phyloP scores from a whole-genome alignment of 2,888 invertebrate genomes.

The Choreutis nemorana region DNA sequence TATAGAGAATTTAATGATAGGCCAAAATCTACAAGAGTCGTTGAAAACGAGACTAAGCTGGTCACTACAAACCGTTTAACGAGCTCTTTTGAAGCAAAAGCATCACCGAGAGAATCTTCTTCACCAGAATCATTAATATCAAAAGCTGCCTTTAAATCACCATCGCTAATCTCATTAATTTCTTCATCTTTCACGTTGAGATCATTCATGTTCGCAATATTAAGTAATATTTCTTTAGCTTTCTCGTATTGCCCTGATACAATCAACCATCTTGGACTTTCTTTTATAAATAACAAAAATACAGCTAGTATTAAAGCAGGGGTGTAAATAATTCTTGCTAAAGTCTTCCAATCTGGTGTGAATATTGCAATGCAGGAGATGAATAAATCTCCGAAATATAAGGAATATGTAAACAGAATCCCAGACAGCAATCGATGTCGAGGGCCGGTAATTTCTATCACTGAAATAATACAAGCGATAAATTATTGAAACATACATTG shows the following conservation, averaged over 20 bases:
- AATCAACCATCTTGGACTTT: conserved; percentile 46
- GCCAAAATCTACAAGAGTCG: conserved; percentile 45
- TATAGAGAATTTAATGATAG: conserved; percentile 34
- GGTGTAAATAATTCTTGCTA: conserved; percentile 31
- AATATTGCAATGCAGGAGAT: conserved; percentile 39
- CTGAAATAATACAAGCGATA: conserved; percentile 25
- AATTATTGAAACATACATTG: too few relatives aligned
- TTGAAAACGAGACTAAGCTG: conserved; percentile 38
- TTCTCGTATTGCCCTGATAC: conserved; percentile 30
- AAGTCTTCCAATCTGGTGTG: conserved; percentile 37
- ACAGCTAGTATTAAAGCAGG: conserved; percentile 31
- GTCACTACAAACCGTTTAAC: conserved; percentile 33
- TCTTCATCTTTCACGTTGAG: conserved; percentile 24
- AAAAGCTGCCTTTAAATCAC: conserved; percentile 28
- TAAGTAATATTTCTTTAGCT: conserved; percentile 31
- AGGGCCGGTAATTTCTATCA: conserved; percentile 44
- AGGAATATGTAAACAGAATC: conserved; percentile 38
- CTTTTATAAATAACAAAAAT: conserved; percentile 29
- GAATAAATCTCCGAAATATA: conserved; percentile 38
- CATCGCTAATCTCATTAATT: conserved; percentile 26
- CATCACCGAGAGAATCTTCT: conserved; percentile 31
- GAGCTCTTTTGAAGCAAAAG: conserved; percentile 36
- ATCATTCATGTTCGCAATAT: conserved; percentile 30
- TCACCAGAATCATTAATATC: conserved; percentile 32
- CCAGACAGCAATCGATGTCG: conserved; percentile 39